phyloP scores from a whole-genome alignment of 2,888 invertebrate species.

The Microplitis deprimator region DNA sequence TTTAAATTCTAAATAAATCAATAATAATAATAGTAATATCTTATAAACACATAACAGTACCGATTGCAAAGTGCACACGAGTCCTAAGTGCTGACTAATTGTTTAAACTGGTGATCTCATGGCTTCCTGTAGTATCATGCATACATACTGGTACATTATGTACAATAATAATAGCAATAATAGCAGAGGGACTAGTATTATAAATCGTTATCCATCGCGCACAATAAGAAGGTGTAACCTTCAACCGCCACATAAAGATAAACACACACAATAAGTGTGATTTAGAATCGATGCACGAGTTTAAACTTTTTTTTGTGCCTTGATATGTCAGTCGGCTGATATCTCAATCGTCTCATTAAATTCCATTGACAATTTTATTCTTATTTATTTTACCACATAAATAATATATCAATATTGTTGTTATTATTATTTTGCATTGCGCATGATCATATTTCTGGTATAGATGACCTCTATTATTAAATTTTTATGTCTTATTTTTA shows the following conservation, averaged over 20 bases:
- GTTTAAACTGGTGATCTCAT: slow-evolving; percentile 1
- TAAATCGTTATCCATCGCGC: neutral
- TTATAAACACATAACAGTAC: neutral
- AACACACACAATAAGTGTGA: neutral
- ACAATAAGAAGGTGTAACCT: neutral
- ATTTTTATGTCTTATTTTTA: too few species aligned
- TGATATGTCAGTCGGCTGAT: neutral
- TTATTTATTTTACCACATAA: neutral
- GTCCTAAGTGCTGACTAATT: neutral
- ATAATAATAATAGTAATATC: neutral
- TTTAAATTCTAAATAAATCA: neutral
- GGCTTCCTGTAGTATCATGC: neutral
- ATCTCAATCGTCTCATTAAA: neutral
- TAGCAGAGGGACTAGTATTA: neutral
- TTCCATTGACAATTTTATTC: neutral
- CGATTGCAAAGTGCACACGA: neutral
- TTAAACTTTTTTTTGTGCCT: slow-evolving; percentile 11
- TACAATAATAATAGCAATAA: neutral
- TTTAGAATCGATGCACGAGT: slow-evolving; percentile 13
- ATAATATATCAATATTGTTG: slow-evolving; percentile 8
- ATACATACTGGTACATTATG: neutral
- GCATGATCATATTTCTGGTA: too few species aligned
- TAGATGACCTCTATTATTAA: too few species aligned
- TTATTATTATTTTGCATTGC: neutral
- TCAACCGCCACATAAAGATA: neutral